Conservation (phyloP, 2,888 invertebrate species). For the Troglohyphantes excavatus region DNA sequence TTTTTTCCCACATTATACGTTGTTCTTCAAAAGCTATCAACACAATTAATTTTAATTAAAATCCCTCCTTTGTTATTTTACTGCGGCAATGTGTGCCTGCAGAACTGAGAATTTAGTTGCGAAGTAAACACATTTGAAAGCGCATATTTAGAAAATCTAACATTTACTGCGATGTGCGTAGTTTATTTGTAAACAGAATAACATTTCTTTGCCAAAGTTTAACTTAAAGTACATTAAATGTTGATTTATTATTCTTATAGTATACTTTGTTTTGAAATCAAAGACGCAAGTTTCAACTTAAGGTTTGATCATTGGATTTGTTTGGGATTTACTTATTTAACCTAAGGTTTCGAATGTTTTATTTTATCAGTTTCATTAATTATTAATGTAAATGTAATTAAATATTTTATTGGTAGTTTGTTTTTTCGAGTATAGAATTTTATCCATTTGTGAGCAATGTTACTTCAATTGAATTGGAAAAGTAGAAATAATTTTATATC, state of each 20-base stretch:
- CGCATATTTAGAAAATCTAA: not conserved
- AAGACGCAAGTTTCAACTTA: not conserved
- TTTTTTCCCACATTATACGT: too few species aligned
- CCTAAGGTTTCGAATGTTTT: too few species aligned
- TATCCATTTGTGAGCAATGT: too few species aligned
- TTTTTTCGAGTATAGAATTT: too few species aligned
- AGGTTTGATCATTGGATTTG: too few species aligned
- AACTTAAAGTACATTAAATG: not conserved
- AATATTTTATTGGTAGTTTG: too few species aligned
- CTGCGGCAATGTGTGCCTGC: not conserved
- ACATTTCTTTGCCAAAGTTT: not conserved
- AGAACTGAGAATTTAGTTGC: not conserved
- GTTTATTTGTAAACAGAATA: not conserved
- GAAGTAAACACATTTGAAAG: not conserved
- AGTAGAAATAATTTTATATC: too few species aligned
- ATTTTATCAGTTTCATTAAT: too few species aligned
- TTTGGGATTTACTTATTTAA: too few species aligned
- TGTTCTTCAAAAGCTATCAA: too few species aligned
- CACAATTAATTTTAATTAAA: not conserved
- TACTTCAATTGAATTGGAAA: too few species aligned
- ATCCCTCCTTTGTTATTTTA: not conserved
- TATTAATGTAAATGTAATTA: too few species aligned
- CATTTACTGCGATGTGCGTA: not conserved
- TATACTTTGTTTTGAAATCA: not conserved
- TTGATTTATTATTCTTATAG: not conserved